phyloP scores from a whole-genome alignment of 1,140 invertebrate species.

The Aricia agestis region DNA sequence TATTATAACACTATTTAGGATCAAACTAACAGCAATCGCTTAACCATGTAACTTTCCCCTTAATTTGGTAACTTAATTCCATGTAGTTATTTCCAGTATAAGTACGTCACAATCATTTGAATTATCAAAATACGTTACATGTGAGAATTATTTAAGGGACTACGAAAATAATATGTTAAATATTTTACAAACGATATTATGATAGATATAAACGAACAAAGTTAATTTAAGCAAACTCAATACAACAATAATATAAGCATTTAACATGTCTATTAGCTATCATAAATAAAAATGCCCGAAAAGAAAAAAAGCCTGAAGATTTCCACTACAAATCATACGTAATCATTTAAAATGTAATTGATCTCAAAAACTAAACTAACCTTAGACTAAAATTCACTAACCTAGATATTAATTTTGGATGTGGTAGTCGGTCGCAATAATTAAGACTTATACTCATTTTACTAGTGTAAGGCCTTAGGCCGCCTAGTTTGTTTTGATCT shows the following conservation, averaged over 20 bases:
- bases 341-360: not conserved
- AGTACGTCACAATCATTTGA: not conserved
- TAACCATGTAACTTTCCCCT: too few species aligned
- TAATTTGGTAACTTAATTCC: not conserved
- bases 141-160: not conserved
- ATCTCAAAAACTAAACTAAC: slow-evolving; percentile 8
- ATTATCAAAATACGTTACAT: not conserved
- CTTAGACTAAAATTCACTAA: slow-evolving; percentile 12
- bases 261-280: too few species aligned
- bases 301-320: not conserved
- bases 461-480: not conserved
- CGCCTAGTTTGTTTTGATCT: not conserved
- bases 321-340: not conserved
- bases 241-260: too few species aligned
- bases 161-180: not conserved
- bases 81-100: not conserved
- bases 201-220: not conserved
- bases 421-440: not conserved
- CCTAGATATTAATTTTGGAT: not conserved
- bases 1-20: too few species aligned
- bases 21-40: too few species aligned
- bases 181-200: not conserved
- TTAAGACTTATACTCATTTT: not conserved
- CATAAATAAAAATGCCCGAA: not conserved
- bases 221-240: not conserved